A percentile compares a stretch with the other conserved stretches of the same genome.
These are phyloP conservation scores for Ammospiza nelsoni DNA, from an alignment of 2,113 vertebrate species.

Conservation along the genomic window DNA sequence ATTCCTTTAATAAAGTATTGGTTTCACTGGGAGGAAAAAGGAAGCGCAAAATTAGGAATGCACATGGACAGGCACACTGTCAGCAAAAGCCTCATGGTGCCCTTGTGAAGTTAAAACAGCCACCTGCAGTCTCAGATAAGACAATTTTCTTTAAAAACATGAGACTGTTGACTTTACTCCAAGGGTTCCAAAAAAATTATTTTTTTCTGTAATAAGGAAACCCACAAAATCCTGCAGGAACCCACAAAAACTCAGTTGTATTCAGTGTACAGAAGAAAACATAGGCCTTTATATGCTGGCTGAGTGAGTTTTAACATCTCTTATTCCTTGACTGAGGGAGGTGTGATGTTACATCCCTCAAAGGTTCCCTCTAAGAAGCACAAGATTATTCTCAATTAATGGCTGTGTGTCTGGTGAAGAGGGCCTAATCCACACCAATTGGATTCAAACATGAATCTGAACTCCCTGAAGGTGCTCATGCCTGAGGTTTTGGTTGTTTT, in stretches of 20 bases:
- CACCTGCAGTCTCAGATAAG: not conserved
- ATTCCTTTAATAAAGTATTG: not conserved
- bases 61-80: not conserved
- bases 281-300: not conserved
- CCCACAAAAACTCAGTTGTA: not conserved
- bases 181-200: not conserved
- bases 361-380: not conserved
- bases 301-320: not conserved
- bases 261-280: not conserved
- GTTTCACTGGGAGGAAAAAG: not conserved
- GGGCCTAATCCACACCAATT: not conserved
- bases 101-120: not conserved
- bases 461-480: not conserved
- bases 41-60: conserved; percentile 4
- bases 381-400: not conserved
- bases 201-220: not conserved
- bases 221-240: not conserved
- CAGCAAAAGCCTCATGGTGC: not conserved
- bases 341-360: not conserved
- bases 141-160: not conserved
- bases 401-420: not conserved
- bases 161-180: not conserved
- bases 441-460: not conserved
- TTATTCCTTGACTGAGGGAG: not conserved
- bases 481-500: not conserved